A percentile compares a stretch with the other conserved stretches of the same genome.
These are phyloP conservation scores for Congeria kusceri DNA, from an alignment of 2,888 invertebrate species.

Conservation along the genomic window DNA sequence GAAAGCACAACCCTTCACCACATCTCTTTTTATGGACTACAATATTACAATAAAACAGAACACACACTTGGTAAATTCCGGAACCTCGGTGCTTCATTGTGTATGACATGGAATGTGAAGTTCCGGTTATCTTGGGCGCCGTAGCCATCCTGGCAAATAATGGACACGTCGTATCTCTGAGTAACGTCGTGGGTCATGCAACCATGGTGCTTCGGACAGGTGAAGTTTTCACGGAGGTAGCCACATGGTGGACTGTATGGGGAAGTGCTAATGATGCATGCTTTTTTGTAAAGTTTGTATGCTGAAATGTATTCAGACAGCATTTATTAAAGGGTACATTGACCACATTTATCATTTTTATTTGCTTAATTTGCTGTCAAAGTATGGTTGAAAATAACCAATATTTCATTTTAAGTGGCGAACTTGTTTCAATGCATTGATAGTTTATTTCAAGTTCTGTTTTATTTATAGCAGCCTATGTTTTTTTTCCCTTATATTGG, in stretches of 20 bases:
- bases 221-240: not conserved
- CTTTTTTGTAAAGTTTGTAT: slow-evolving; percentile 14
- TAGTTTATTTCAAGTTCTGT: too few species aligned
- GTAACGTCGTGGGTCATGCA: slow-evolving; percentile 25
- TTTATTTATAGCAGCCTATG: too few species aligned
- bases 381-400: too few species aligned
- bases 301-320: slow-evolving; percentile 6
- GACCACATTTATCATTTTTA: too few species aligned
- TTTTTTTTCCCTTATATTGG: too few species aligned
- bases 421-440: too few species aligned
- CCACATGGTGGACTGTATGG: slow-evolving; percentile 11
- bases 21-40: too few species aligned
- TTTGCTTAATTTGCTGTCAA: too few species aligned
- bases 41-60: too few species aligned
- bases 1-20: too few species aligned
- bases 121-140: not conserved
- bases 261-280: not conserved
- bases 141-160: slow-evolving; percentile 24
- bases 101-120: slow-evolving; percentile 17
- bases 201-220: slow-evolving; percentile 4
- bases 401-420: too few species aligned
- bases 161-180: slow-evolving; percentile 11
- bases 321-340: too few species aligned
- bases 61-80: slow-evolving; percentile 18
- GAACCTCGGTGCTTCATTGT: slow-evolving; percentile 16